These are phyloP conservation scores for Netelia melanura DNA, from an alignment of 2,888 invertebrate genomes.

Conservation along the genomic window DNA sequence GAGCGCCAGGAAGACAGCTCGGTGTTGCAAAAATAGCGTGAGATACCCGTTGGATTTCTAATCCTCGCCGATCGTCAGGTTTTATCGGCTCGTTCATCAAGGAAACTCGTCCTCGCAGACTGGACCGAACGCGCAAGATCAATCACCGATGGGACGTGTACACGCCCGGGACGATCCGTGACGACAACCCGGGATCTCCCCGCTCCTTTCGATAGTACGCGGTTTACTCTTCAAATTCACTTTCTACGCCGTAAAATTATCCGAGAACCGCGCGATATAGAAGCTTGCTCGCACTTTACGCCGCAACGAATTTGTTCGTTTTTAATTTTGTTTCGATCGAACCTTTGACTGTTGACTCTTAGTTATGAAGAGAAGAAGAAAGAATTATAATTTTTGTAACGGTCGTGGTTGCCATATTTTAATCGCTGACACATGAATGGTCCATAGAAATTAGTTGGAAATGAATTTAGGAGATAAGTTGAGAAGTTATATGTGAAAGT, in stretches of 20 bases:
- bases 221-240: slow-evolving; percentile 78
- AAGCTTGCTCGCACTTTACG: slow-evolving; percentile 70
- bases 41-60: slow-evolving; percentile 69
- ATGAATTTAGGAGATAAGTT: too few species aligned
- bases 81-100: slow-evolving; percentile 59
- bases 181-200: slow-evolving; percentile 34
- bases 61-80: slow-evolving; percentile 65
- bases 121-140: slow-evolving; percentile 44
- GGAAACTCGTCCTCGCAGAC: slow-evolving; percentile 33
- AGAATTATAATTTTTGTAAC: neutral
- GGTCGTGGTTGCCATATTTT: too few species aligned
- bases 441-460: too few species aligned
- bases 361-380: neutral
- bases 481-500: too few species aligned
- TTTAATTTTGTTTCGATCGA: slow-evolving; percentile 24
- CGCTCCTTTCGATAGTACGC: slow-evolving; percentile 22
- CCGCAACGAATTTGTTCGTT: slow-evolving; percentile 74
- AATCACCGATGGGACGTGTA: slow-evolving; percentile 35
- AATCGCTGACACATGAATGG: too few species aligned
- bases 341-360: too few species aligned
- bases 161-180: slow-evolving; percentile 36
- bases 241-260: slow-evolving; percentile 82
- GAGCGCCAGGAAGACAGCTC: slow-evolving; percentile 15
- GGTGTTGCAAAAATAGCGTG: slow-evolving; percentile 3
- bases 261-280: slow-evolving; percentile 36